Percentiles rank a stretch among this genome's conserved stretches.
Conservation (phyloP, 2,888 invertebrate species). For the Melitaea athalia region DNA sequence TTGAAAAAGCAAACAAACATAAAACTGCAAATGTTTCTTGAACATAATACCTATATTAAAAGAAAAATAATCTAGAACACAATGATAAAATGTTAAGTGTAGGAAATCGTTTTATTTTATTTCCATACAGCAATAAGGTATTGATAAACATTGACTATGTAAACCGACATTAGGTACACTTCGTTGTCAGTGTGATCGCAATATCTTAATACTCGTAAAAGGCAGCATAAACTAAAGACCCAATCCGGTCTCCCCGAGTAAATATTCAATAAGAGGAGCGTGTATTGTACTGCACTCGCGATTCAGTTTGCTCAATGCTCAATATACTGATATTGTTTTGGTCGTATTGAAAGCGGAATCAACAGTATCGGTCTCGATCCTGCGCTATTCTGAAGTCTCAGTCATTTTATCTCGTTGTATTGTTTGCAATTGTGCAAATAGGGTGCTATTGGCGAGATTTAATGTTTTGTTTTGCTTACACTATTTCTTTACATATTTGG, state of each 20-base stretch:
- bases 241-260: conserved; percentile 52
- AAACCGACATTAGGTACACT: not conserved
- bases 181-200: conserved; percentile 29
- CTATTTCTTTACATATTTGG: not conserved
- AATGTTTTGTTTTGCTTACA: conserved; percentile 5
- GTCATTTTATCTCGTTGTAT: conserved; percentile 25
- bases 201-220: conserved; percentile 46
- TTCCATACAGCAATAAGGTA: not conserved
- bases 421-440: conserved; percentile 31
- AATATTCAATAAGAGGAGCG: conserved; percentile 69
- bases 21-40: not conserved
- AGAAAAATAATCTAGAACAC: not conserved
- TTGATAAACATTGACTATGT: not conserved
- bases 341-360: conserved; percentile 59
- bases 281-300: conserved; percentile 62
- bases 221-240: conserved; percentile 45
- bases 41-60: not conserved
- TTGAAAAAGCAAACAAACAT: no score
- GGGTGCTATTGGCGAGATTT: conserved; percentile 5
- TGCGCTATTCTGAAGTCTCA: conserved; percentile 23
- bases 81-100: not conserved
- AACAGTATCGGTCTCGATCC: conserved; percentile 37
- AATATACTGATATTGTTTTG: conserved; percentile 71
- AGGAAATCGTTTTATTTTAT: not conserved
- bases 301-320: conserved; percentile 67